Conservation (phyloP, 2,113 vertebrate genomes). For the Sinocyclocheilus anophthalmus region DNA sequence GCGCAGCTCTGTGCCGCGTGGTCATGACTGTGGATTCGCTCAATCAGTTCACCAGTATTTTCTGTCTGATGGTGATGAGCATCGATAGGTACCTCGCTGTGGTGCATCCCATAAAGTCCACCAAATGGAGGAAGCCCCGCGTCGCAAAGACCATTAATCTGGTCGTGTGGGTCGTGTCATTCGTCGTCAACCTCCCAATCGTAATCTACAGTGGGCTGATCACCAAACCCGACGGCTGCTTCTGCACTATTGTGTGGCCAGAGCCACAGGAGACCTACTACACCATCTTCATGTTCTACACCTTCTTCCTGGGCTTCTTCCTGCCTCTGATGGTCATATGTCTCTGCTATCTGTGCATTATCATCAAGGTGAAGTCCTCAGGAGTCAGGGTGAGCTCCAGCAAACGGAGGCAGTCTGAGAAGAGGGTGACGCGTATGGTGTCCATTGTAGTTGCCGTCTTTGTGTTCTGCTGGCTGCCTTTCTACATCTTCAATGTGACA, state of each 20-base stretch:
- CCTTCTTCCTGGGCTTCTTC: conserved; percentile 93
- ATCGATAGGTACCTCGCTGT: conserved; percentile 95
- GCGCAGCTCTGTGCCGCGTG: conserved; percentile 87
- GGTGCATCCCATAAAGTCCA: conserved; percentile 94
- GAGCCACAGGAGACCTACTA: conserved; percentile 91
- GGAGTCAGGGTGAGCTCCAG: conserved; percentile 92
- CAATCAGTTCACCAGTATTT: conserved; percentile 98
- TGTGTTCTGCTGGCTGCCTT: conserved; percentile 97
- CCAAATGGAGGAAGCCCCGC: conserved; percentile 91
- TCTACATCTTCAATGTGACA: conserved; percentile 96
- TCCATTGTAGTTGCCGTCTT: conserved; percentile 96
- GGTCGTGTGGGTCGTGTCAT: conserved; percentile 89
- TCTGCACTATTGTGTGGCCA: conserved; percentile 96
- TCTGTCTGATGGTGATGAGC: conserved; percentile 97
- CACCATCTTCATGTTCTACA: conserved; percentile 93
- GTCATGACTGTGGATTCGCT: conserved; percentile 96
- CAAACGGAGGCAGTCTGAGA: conserved; percentile 92
- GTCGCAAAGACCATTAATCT: conserved; percentile 90
- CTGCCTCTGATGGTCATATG: conserved; percentile 94
- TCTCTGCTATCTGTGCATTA: conserved; percentile 95
- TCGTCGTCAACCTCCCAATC: conserved; percentile 94
- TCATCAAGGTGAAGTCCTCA: conserved; percentile 95
- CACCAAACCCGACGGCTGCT: conserved; percentile 75
- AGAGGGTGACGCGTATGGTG: conserved; percentile 96
- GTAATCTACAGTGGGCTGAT: conserved; percentile 90